A percentile compares a stretch with the other conserved stretches of the same genome.
phyloP scores from a whole-genome alignment of 2,888 invertebrate genomes.

The Phyllotreta cruciferae region DNA sequence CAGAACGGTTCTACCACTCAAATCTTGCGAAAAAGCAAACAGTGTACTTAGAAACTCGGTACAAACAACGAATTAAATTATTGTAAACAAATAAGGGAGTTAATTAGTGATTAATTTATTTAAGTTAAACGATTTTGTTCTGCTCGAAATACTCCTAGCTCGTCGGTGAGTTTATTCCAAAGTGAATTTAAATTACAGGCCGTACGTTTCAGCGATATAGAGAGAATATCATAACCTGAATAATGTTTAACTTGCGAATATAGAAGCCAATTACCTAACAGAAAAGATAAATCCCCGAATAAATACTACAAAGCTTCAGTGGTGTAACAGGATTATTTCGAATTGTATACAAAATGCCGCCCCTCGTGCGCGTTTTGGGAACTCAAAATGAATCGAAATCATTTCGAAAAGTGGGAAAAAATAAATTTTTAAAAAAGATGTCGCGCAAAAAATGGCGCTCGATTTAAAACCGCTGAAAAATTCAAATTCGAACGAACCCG shows the following conservation, averaged over 20 bases:
- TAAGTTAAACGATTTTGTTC: conserved; percentile 17
- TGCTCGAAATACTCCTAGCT: conserved; percentile 12
- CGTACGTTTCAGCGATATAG: conserved; percentile 1
- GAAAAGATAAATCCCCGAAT: conserved; percentile 12
- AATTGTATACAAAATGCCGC: background rate
- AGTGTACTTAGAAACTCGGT: background rate
- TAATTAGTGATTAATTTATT: conserved; percentile 17
- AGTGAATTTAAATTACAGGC: conserved; percentile 15
- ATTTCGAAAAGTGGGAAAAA: too few species aligned
- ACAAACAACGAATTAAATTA: conserved; percentile 7
- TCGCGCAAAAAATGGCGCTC: too few species aligned
- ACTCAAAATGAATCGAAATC: background rate
- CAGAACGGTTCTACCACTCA: background rate
- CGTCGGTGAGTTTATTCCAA: conserved; percentile 14
- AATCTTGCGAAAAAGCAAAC: too few species aligned
- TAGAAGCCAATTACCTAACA: conserved; percentile 16
- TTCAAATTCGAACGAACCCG: conserved; percentile 16
- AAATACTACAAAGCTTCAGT: conserved; percentile 8
- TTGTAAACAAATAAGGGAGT: conserved; percentile 5
- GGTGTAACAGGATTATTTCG: background rate
- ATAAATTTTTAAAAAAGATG: too few species aligned
- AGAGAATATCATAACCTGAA: conserved; percentile 17
- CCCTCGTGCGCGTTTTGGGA: too few species aligned
- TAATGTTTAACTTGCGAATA: conserved; percentile 14
- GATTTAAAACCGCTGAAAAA: conserved; percentile 16